A percentile compares a stretch with the other conserved stretches of the same genome.
phyloP scores from a whole-genome alignment of 2,797 vertebrate species.

The Anableps anableps region DNA sequence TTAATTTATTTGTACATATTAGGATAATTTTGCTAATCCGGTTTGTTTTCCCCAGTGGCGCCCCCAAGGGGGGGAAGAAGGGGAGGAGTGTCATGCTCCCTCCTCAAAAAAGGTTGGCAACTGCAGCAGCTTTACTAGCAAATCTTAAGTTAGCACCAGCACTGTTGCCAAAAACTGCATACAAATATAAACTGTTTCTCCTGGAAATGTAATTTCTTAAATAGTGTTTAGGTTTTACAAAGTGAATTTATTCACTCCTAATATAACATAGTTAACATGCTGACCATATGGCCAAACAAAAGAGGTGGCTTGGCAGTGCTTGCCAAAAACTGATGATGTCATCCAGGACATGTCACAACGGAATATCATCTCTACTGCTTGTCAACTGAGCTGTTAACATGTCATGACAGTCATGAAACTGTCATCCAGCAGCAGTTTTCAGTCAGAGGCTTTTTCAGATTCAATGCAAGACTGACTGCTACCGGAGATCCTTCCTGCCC shows the following conservation, averaged over 20 bases:
- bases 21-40: background rate
- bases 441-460: background rate
- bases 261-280: background rate
- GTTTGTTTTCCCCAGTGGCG: background rate
- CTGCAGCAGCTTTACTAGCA: background rate
- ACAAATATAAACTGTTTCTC: background rate
- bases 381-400: background rate
- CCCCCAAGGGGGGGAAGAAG: too few relatives aligned
- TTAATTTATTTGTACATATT: background rate
- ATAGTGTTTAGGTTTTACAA: background rate
- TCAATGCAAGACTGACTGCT: background rate
- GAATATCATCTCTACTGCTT: background rate
- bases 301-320: background rate
- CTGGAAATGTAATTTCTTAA: background rate
- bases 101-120: background rate
- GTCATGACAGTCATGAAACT: background rate
- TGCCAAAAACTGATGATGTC: background rate
- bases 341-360: background rate
- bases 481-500: background rate
- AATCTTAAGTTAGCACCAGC: background rate
- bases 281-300: background rate
- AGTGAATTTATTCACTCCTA: background rate
- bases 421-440: background rate
- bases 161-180: background rate
- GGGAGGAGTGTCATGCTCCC: too few relatives aligned